Evolutionary conservation across 2,797 vertebrate genomes (phyloP).

Genomic region (Pelochelys cantorii): DNA sequence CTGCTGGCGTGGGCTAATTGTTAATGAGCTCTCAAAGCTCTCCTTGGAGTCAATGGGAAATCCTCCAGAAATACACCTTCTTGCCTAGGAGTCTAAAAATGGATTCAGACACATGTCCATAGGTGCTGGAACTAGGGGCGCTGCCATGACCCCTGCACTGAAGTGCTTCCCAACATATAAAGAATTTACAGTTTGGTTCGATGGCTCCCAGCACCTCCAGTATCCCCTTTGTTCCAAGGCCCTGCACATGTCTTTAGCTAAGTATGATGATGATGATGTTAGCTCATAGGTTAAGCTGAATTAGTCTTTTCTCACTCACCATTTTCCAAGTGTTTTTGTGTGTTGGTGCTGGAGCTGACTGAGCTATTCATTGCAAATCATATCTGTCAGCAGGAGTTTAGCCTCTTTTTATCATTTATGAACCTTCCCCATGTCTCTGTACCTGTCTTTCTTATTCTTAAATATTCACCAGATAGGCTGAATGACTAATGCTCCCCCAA

Average conservation of each 20-base stretch:
- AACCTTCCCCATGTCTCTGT: not conserved
- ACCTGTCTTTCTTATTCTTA: not conserved
- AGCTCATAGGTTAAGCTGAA: fast-evolving
- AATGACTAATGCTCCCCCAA: not conserved
- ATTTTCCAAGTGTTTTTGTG: not conserved
- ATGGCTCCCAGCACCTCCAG: no score
- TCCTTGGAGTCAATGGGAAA: fast-evolving
- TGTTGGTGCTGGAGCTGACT: not conserved
- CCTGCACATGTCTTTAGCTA: not conserved
- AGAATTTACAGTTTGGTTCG: no score
- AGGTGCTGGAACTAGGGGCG: no score
- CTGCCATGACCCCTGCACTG: no score
- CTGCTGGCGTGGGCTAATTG: not conserved
- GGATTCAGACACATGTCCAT: fast-evolving
- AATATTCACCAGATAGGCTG: not conserved
- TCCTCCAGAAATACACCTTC: not conserved
- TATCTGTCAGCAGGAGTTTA: not conserved
- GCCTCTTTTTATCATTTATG: not conserved
- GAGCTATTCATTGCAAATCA: not conserved
- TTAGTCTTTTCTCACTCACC: not conserved
- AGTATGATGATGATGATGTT: not conserved
- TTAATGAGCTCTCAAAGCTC: fast-evolving
- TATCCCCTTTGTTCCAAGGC: no score
- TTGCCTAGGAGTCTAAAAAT: not conserved
- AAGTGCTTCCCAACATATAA: no score